phyloP scores from a whole-genome alignment of 2,888 invertebrate genomes.

The Pollenia labialis region DNA sequence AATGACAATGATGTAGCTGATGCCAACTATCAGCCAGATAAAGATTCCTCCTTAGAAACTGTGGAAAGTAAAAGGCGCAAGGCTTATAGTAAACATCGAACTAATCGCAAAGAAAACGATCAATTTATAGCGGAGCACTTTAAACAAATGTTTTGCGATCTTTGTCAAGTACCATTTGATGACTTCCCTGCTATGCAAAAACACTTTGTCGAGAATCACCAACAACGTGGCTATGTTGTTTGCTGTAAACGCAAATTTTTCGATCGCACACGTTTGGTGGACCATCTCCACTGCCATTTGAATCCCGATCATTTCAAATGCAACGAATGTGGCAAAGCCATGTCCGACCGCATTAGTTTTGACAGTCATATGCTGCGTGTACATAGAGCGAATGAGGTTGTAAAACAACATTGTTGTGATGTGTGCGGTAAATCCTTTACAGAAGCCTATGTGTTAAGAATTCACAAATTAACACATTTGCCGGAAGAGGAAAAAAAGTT shows the following conservation, averaged over 20 bases:
- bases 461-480: conserved; percentile 81
- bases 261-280: conserved; percentile 80
- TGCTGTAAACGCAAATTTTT: conserved; percentile 83
- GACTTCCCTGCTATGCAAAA: conserved; percentile 60
- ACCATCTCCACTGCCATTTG: conserved; percentile 82
- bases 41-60: conserved; percentile 59
- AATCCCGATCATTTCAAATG: conserved; percentile 83
- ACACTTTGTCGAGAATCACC: conserved; percentile 64
- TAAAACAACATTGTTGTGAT: conserved; percentile 77
- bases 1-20: conserved; percentile 74
- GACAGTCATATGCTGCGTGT: conserved; percentile 76
- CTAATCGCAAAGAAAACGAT: conserved; percentile 78
- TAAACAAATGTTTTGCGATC: conserved; percentile 77
- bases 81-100: conserved; percentile 68
- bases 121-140: conserved; percentile 79
- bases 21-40: conserved; percentile 72
- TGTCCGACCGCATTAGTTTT: conserved; percentile 79
- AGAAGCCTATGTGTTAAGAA: conserved; percentile 80
- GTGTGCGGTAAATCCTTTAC: conserved; percentile 77
- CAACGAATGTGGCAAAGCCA: conserved; percentile 78
- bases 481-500: conserved; percentile 81
- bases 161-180: conserved; percentile 75
- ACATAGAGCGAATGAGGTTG: conserved; percentile 77
- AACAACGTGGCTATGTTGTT: conserved; percentile 79
- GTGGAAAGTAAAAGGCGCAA: no score